phyloP scores from a whole-genome alignment of 1,140 invertebrate genomes.

The Anadara kagoshimensis region DNA sequence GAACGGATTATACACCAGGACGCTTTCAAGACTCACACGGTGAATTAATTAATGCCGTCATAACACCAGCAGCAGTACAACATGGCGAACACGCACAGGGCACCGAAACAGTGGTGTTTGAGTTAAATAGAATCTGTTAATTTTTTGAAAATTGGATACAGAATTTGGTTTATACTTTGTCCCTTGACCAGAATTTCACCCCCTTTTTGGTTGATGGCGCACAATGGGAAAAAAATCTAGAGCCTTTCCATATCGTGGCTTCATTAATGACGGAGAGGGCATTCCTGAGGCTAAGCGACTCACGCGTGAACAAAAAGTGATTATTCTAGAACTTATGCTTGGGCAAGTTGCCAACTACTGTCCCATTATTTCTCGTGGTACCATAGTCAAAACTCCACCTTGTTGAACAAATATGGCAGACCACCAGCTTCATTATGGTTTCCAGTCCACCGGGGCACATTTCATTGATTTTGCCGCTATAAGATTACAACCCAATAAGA shows the following conservation, averaged over 20 bases:
- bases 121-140: slow-evolving; percentile 28
- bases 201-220: slow-evolving; percentile 4
- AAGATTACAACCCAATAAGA: slow-evolving; percentile 33
- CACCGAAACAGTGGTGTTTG: slow-evolving; percentile 38
- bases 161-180: slow-evolving; percentile 25
- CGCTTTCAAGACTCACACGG: too few relatives aligned
- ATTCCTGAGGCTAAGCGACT: neutral
- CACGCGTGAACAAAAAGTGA: slow-evolving; percentile 1
- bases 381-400: slow-evolving; percentile 41
- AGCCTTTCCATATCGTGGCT: neutral
- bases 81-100: slow-evolving; percentile 16
- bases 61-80: too few relatives aligned
- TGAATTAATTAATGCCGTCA: too few relatives aligned
- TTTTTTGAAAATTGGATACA: slow-evolving; percentile 37
- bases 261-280: neutral
- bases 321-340: slow-evolving; percentile 17
- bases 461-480: slow-evolving; percentile 45
- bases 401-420: slow-evolving; percentile 31
- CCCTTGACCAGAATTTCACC: slow-evolving; percentile 21
- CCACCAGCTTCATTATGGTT: slow-evolving; percentile 45
- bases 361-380: slow-evolving; percentile 39
- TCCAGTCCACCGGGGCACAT: slow-evolving; percentile 42
- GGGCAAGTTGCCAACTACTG: slow-evolving; percentile 33
- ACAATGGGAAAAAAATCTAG: slow-evolving; percentile 18
- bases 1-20: too few relatives aligned